Percentiles rank a stretch among this genome's conserved stretches.
These are phyloP conservation scores for Enteromius mattozi DNA, from an alignment of 2,797 vertebrate genomes.

Conservation along the genomic window DNA sequence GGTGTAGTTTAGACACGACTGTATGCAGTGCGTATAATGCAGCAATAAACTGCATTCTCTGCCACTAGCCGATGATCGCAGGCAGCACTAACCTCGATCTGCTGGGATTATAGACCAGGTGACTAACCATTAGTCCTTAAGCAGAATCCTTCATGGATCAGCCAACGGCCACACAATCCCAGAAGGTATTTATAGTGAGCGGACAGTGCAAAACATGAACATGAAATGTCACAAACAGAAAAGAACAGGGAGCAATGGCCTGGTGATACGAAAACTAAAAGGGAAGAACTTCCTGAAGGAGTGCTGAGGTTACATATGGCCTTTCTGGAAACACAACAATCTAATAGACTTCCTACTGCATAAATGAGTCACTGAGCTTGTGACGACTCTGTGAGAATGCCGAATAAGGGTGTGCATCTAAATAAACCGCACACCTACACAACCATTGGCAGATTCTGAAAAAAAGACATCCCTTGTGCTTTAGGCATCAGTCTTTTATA, in stretches of 20 bases:
- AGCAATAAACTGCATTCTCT: neutral
- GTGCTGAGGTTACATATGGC: slow-evolving; percentile 47
- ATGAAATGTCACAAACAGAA: neutral
- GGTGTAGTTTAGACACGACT: neutral
- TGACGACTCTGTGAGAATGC: slow-evolving; percentile 35
- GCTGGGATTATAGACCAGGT: slow-evolving; percentile 56
- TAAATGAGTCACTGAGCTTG: slow-evolving; percentile 50
- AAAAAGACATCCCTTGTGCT: neutral
- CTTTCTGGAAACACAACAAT: slow-evolving; percentile 29
- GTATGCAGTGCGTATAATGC: neutral
- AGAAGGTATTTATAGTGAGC: slow-evolving; percentile 52
- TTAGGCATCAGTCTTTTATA: neutral
- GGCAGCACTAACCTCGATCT: slow-evolving; percentile 19
- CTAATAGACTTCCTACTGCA: slow-evolving; percentile 31
- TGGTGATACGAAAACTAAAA: neutral
- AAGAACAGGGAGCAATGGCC: slow-evolving; percentile 11
- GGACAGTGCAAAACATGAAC: neutral
- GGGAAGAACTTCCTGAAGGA: slow-evolving; percentile 10
- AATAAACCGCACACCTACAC: slow-evolving; percentile 22
- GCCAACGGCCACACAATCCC: slow-evolving; percentile 43
- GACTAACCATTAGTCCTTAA: slow-evolving; percentile 55
- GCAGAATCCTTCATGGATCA: slow-evolving; percentile 42
- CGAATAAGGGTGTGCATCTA: neutral
- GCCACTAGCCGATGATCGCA: neutral
- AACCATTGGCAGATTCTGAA: neutral